Evolutionary conservation across 2,113 vertebrate genomes (phyloP).

Genomic region (Rattus rattus): DNA sequence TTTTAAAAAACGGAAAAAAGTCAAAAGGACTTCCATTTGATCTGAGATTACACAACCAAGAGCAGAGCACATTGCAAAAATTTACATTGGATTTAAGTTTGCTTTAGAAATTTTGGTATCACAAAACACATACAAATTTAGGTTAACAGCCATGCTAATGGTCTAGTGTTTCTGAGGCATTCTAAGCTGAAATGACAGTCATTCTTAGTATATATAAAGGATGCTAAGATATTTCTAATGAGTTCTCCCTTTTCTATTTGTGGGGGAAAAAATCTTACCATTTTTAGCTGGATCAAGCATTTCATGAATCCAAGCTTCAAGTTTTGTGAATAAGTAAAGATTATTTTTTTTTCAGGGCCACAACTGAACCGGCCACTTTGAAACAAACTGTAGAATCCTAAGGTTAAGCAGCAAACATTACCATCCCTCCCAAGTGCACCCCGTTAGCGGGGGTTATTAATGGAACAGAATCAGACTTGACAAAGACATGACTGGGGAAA

Average conservation of each 20-base stretch:
- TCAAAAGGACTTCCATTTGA: not conserved
- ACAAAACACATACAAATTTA: not conserved
- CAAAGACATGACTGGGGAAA: conserved; percentile 81
- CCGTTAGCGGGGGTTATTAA: conserved; percentile 74
- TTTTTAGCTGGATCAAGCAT: conserved; percentile 50
- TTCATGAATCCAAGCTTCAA: conserved; percentile 42
- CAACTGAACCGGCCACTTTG: conserved; percentile 51
- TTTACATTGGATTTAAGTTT: conserved; percentile 5
- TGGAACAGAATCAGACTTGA: conserved; percentile 80
- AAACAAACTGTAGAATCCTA: conserved; percentile 79
- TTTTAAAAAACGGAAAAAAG: not conserved
- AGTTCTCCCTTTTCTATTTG: conserved; percentile 31
- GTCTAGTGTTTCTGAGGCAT: not conserved
- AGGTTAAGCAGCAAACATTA: conserved; percentile 82
- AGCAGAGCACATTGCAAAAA: conserved; percentile 18
- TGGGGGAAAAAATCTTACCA: conserved; percentile 5
- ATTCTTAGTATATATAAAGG: conserved; percentile 14
- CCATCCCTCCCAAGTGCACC: conserved; percentile 78
- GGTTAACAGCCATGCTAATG: not conserved
- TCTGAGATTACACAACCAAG: not conserved
- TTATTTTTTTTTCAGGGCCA: conserved; percentile 9
- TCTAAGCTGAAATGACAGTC: conserved; percentile 29
- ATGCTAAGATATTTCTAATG: not conserved
- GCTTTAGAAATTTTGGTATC: not conserved
- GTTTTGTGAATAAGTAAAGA: conserved; percentile 20